These are phyloP conservation scores for Battus philenor DNA, from an alignment of 1,140 invertebrate species.

Conservation along the genomic window DNA sequence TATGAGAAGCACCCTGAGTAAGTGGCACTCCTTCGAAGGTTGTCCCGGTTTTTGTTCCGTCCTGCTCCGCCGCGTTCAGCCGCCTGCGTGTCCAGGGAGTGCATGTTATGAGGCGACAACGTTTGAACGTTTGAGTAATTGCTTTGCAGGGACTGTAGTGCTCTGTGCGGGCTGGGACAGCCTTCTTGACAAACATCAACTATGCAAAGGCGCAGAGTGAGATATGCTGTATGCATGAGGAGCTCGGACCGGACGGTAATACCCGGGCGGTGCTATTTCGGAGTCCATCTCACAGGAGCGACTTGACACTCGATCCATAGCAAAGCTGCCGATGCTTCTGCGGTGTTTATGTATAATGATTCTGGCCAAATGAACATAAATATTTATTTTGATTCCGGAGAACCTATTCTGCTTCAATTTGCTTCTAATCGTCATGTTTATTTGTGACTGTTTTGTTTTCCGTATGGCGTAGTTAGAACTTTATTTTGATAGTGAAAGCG, in stretches of 20 bases:
- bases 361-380: constrained; percentile 68
- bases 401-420: constrained; percentile 76
- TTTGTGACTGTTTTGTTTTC: constrained; percentile 64
- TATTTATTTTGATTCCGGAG: constrained; percentile 75
- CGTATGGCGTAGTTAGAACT: constrained; percentile 60
- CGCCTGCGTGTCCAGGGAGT: constrained; percentile 47
- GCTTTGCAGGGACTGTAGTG: constrained; percentile 55
- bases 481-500: constrained; percentile 62
- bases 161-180: constrained; percentile 64
- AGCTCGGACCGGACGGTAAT: constrained; percentile 8
- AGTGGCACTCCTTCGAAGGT: constrained; percentile 75
- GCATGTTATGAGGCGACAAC: constrained; percentile 52
- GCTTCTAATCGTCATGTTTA: constrained; percentile 72
- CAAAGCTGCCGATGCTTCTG: constrained; percentile 52
- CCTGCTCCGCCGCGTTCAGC: constrained; percentile 51
- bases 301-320: constrained; percentile 17
- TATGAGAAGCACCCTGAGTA: constrained; percentile 48
- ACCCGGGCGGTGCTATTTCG: neutral
- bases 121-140: constrained; percentile 55
- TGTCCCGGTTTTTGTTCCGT: constrained; percentile 76
- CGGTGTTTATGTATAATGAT: constrained; percentile 61
- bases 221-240: constrained; percentile 44
- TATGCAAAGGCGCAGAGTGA: constrained; percentile 44
- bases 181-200: constrained; percentile 47
- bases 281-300: constrained; percentile 7